phyloP scores from a whole-genome alignment of 2,797 vertebrate genomes.

The Thamnophis elegans region DNA sequence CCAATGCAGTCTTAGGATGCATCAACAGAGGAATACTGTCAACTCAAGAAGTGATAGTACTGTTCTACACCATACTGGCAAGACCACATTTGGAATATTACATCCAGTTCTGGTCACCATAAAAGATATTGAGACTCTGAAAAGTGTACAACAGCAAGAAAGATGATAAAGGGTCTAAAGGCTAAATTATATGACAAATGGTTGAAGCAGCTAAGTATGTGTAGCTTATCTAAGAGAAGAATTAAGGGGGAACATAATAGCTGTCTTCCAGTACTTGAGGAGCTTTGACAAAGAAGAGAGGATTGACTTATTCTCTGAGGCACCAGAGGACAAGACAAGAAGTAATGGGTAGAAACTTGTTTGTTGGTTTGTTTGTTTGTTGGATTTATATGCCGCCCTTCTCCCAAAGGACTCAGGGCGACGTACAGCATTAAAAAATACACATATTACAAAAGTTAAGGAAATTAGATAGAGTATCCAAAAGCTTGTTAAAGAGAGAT shows the following conservation, averaged over 20 bases:
- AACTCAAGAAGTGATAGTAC: background rate
- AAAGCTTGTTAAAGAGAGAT: background rate
- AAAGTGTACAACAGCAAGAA: background rate
- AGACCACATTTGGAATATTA: background rate
- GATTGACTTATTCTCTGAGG: background rate
- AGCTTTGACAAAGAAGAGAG: background rate
- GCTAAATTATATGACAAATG: background rate
- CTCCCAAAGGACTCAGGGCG: no score
- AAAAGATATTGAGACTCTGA: background rate
- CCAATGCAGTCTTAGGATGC: background rate
- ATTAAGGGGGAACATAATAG: background rate
- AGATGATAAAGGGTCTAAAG: background rate
- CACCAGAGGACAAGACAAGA: background rate
- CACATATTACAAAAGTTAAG: no score
- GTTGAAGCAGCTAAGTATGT: background rate
- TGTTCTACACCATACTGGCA: background rate
- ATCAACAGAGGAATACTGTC: background rate
- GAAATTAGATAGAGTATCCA: no score
- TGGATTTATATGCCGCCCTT: no score
- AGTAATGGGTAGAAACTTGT: background rate
- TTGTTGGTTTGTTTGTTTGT: no score
- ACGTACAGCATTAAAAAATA: no score
- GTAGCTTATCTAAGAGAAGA: background rate
- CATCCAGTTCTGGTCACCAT: background rate
- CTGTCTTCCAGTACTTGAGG: background rate